These are phyloP conservation scores for Drosophila villosipedis DNA, from an alignment of 2,888 invertebrate species.

Conservation along the genomic window DNA sequence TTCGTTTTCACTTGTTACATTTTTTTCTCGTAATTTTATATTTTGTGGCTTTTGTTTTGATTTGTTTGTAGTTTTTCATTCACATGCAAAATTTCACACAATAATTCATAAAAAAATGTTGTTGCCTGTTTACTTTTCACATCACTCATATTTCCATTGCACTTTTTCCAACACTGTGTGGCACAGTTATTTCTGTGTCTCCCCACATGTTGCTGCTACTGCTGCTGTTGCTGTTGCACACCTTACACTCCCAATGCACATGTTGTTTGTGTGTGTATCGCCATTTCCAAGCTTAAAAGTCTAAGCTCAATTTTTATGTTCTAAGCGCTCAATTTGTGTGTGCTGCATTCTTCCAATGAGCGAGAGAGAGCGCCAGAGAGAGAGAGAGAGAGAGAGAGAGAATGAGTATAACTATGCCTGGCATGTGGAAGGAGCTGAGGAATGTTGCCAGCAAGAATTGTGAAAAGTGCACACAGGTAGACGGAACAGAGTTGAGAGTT, in stretches of 20 bases:
- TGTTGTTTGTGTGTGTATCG: constrained; percentile 13
- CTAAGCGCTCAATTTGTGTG: constrained; percentile 26
- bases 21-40: constrained; percentile 3
- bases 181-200: constrained; percentile 61
- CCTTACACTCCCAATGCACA: neutral
- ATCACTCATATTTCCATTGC: constrained; percentile 47
- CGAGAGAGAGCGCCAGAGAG: constrained; percentile 9
- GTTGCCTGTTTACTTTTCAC: constrained; percentile 65
- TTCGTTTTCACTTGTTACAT: constrained; percentile 49
- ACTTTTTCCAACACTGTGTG: constrained; percentile 53
- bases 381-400: constrained; percentile 12
- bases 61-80: constrained; percentile 55
- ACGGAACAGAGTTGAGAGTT: constrained; percentile 34
- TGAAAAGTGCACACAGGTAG: constrained; percentile 32
- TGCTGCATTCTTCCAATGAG: constrained; percentile 31
- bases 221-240: neutral
- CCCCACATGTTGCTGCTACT: constrained; percentile 17
- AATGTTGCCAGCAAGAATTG: constrained; percentile 53
- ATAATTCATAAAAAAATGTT: constrained; percentile 69
- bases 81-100: constrained; percentile 80
- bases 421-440: constrained; percentile 40
- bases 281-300: constrained; percentile 18
- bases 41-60: constrained; percentile 13
- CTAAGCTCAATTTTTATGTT: constrained; percentile 19
- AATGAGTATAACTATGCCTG: constrained; percentile 41